Percentiles rank a stretch among this genome's conserved stretches.
Evolutionary conservation across 2,888 invertebrate species (phyloP).

Genomic region (Rhagium mordax): DNA sequence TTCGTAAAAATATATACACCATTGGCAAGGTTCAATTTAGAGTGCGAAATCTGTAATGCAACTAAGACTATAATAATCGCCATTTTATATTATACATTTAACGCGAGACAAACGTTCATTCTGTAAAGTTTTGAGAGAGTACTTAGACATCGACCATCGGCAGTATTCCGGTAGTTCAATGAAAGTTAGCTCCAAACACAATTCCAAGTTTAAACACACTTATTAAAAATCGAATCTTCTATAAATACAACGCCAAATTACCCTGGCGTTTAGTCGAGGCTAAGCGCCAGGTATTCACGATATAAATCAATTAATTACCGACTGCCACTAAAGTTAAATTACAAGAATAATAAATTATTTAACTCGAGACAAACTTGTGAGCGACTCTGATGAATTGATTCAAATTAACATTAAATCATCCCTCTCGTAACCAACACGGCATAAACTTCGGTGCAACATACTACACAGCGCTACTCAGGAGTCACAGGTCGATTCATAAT

Average conservation of each 20-base stretch:
- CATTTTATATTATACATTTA: too few species aligned
- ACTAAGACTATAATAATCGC: too few species aligned
- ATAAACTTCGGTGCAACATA: neutral
- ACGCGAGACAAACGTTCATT: too few species aligned
- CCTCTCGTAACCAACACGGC: neutral
- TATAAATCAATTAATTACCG: neutral
- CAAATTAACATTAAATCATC: neutral
- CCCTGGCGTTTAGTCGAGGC: neutral
- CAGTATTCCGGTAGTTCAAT: constrained; percentile 9
- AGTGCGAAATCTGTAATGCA: too few species aligned
- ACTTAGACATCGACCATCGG: neutral
- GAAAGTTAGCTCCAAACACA: constrained; percentile 17
- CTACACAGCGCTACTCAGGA: neutral
- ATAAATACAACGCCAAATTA: neutral
- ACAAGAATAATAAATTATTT: neutral
- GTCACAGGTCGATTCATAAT: neutral
- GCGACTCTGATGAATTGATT: neutral
- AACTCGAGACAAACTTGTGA: neutral
- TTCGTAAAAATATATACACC: too few species aligned
- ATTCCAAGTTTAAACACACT: constrained; percentile 7
- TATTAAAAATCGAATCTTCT: neutral
- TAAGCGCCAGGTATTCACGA: neutral
- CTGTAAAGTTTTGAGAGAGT: too few species aligned
- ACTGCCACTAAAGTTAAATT: neutral
- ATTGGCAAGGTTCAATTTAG: too few species aligned